A percentile compares a stretch with the other conserved stretches of the same genome.
Conservation (phyloP, 2,888 invertebrate genomes). For the Tipula unca region DNA sequence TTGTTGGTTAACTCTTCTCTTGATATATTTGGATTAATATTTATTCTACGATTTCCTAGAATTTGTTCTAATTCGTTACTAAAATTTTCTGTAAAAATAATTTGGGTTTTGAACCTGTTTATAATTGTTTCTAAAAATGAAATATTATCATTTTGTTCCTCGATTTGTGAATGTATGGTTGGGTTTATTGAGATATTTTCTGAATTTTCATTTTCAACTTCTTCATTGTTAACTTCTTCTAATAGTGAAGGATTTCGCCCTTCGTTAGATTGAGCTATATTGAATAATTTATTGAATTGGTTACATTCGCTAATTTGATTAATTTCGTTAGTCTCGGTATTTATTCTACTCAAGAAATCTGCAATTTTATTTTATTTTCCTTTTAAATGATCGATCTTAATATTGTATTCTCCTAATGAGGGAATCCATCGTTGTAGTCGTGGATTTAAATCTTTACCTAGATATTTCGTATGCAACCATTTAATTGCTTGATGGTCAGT, state of each 20-base stretch:
- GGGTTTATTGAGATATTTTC: too few relatives aligned
- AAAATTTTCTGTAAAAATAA: neutral
- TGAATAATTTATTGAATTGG: too few relatives aligned
- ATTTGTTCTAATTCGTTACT: neutral
- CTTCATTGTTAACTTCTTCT: too few relatives aligned
- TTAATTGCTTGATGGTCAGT: too few relatives aligned
- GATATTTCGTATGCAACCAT: too few relatives aligned
- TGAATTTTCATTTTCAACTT: too few relatives aligned
- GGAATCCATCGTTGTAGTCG: neutral
- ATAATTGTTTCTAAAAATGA: neutral
- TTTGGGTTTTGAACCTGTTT: neutral
- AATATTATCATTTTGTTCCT: neutral
- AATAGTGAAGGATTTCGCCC: too few relatives aligned
- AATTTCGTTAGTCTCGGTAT: neutral
- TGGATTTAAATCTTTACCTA: too few relatives aligned
- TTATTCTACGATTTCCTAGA: neutral
- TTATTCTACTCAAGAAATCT: neutral
- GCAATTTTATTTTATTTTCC: neutral
- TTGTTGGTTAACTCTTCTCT: neutral
- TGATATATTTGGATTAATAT: neutral
- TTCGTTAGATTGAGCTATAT: too few relatives aligned
- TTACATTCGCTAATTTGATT: neutral
- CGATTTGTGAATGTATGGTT: neutral
- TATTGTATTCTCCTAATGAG: neutral
- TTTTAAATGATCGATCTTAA: neutral